Evolutionary conservation across 2,888 invertebrate genomes (phyloP).

Genomic region (Hypercompe scribonia): DNA sequence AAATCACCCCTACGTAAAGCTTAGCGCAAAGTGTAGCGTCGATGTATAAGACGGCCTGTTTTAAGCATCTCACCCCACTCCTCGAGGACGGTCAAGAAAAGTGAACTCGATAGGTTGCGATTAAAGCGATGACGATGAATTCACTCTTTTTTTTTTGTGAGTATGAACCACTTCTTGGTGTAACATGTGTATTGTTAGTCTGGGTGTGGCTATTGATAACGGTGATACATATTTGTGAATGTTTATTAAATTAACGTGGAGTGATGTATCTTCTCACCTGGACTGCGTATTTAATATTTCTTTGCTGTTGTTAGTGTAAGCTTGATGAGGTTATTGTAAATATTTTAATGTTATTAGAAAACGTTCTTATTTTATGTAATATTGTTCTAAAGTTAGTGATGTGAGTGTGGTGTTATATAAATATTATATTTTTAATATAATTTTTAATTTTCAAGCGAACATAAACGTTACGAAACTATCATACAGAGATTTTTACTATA

Average conservation of each 20-base stretch:
- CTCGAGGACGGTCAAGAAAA: conserved; percentile 73
- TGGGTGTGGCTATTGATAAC: conserved; percentile 32
- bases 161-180: conserved; percentile 68
- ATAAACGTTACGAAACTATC: too few relatives aligned
- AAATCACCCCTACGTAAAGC: conserved; percentile 80
- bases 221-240: conserved; percentile 24
- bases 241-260: background rate
- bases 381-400: background rate
- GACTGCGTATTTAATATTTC: background rate
- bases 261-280: conserved; percentile 1
- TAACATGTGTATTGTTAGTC: conserved; percentile 60
- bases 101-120: conserved; percentile 79
- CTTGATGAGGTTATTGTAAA: background rate
- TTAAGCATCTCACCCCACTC: conserved; percentile 84
- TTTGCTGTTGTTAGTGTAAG: background rate
- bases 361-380: background rate
- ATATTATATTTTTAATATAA: background rate
- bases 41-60: conserved; percentile 77
- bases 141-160: conserved; percentile 76
- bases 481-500: too few relatives aligned
- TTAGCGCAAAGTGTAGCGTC: conserved; percentile 80
- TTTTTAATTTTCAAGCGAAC: too few relatives aligned
- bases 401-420: background rate
- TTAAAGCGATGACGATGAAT: conserved; percentile 77
- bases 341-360: background rate